Evolutionary conservation across 1,140 invertebrate genomes (phyloP), one percentile per base, ranked within the genome.

Genomic region (Drosophila ohnishii): DNA sequence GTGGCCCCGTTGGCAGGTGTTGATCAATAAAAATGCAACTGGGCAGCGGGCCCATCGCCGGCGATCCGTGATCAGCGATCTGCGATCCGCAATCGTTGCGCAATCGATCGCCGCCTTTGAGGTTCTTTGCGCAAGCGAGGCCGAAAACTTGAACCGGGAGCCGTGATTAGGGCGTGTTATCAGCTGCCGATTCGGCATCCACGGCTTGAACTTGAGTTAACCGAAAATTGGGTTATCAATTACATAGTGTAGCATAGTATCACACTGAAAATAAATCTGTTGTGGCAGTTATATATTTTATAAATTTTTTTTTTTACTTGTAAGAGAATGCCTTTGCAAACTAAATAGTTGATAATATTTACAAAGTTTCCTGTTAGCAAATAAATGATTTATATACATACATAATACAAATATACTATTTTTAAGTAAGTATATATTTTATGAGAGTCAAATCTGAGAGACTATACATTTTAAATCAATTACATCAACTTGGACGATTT

Each of bases 1-100:
- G 62, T 78, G 79, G 74, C 84, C 74, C 66, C 69, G 82, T 88
- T 87, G 80, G 62, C 84, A 87, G 84, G 79, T 88, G 84, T 88
- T 88, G 84, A 84, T 80, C 80, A 80, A 88, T 88, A 80, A 77
- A 84, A 82, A 65, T 87, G 79, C 83, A 87, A 74, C 67, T 82
- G 73, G 57, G 51, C 73, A 87, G 56, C 72, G 58, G 75, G 71
- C 65, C 65, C 65, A 69, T 69, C 37, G 35, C 19, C 28, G 14
- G 55, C 35, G 45, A 66, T 51, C 57, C 37, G 39, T 7, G 13
- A 32, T 58, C 44, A 2, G 34, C 22, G 65, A 57, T 57, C 61
- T 63, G 50, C 44, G 56, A 48, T 45, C 47, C 37, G 37, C 8
- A 22, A 44, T 42, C 2, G 56, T 85, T 85, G 50, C 81, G 62